Conservation (phyloP, 1,140 invertebrate genomes). For the Latrodectus geometricus region DNA sequence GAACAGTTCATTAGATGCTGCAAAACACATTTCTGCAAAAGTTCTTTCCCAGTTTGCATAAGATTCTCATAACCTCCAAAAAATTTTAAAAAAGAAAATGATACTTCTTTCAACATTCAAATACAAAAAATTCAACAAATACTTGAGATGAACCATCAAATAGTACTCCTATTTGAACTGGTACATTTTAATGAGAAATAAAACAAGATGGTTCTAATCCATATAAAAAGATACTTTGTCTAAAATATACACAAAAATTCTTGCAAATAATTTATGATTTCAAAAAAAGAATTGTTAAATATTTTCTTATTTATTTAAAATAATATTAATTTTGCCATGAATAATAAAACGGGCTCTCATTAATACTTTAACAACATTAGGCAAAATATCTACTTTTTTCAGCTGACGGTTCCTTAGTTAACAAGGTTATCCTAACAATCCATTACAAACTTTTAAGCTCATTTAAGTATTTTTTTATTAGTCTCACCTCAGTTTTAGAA, state of each 20-base stretch:
- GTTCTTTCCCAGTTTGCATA: neutral
- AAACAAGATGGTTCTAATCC: neutral
- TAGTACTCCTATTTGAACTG: neutral
- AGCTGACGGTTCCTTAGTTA: too few species aligned
- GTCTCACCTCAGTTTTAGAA: too few species aligned
- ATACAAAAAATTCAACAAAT: neutral
- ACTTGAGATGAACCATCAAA: neutral
- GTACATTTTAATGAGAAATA: neutral
- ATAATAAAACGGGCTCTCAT: too few species aligned
- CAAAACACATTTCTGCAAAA: neutral
- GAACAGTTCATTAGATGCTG: constrained; percentile 14
- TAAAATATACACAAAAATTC: neutral
- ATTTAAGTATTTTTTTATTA: too few species aligned
- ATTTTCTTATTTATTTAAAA: too few species aligned
- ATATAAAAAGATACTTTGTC: neutral
- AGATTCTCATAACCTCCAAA: neutral
- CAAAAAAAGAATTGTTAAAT: neutral
- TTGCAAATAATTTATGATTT: neutral
- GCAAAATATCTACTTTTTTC: too few species aligned
- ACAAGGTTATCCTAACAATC: too few species aligned
- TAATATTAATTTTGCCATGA: too few species aligned
- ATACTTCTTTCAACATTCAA: neutral
- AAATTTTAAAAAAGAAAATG: neutral
- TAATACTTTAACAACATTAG: too few species aligned
- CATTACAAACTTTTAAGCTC: too few species aligned